Conservation (phyloP, 1,140 invertebrate species). For the Penaeus japonicus region DNA sequence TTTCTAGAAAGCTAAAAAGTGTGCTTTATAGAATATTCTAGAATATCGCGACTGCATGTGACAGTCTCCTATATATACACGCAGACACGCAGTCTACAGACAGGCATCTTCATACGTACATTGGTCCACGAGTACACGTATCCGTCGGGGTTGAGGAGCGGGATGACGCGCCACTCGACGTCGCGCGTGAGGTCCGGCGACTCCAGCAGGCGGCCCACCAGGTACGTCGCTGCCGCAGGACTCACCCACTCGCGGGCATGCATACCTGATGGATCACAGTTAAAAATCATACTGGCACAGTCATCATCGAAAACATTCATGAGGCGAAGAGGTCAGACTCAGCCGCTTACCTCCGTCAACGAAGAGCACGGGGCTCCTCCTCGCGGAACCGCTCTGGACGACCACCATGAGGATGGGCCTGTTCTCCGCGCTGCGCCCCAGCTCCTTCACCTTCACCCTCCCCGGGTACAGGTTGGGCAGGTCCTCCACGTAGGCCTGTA, state of each 20-base stretch:
- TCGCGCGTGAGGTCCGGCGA: neutral
- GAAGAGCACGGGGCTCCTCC: neutral
- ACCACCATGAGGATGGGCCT: neutral
- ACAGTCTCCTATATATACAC: too few relatives aligned
- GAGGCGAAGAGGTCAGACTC: too few relatives aligned
- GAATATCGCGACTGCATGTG: too few relatives aligned
- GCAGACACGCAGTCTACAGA: too few relatives aligned
- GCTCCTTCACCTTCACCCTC: neutral
- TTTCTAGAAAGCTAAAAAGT: too few relatives aligned
- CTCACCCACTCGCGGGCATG: slow-evolving; percentile 76
- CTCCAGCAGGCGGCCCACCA: slow-evolving; percentile 71
- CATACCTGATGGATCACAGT: slow-evolving; percentile 59
- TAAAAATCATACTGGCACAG: neutral
- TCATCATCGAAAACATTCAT: too few relatives aligned
- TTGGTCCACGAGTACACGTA: neutral
- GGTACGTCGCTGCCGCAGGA: slow-evolving; percentile 70
- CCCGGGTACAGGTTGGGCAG: neutral
- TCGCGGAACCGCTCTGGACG: neutral
- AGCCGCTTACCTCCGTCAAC: neutral
- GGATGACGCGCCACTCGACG: neutral
- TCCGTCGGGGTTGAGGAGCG: neutral
- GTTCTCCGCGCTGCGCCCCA: neutral
- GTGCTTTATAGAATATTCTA: too few relatives aligned
- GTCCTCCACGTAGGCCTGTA: neutral
- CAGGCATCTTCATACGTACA: neutral